Evolutionary conservation across 2,797 vertebrate genomes (phyloP), one percentile per base, ranked within the genome.

Genomic region (Loriculus beryllinus): DNA sequence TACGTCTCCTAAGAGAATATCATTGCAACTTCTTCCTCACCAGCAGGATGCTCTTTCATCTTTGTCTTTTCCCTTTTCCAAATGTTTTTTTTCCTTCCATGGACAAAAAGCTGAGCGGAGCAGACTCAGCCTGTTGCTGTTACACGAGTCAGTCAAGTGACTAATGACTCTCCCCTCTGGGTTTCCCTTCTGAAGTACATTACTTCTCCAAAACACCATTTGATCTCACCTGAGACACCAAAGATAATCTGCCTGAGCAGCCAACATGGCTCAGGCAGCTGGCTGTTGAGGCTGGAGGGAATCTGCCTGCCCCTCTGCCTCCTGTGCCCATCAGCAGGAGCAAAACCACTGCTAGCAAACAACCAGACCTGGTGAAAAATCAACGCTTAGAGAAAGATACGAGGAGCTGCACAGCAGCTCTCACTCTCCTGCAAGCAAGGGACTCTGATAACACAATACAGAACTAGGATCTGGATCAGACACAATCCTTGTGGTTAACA

Each of bases 101-200:
- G 60, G 77, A 51, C 78, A 49, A 52, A 56, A 37, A 42, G 45
- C 42, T 0, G 3, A 72, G 70, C 4, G 0, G 17, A 80, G 82
- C 91, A 85, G 69, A 6, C 69, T 68, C 87, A 83, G 89, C 82
- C 84, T 82, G 84, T 82, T 86, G 88, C 81, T 52, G 70, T 37
- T 90, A 15, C 74, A 5, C 92, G 90, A 95, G 80, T 96, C 92
- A 96, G 75, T 74, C 74, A 64, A 87, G 56, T 91, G 90, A 94
- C 77, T 95, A 90, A 94, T 42, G 52, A 83, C 70, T 54, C 31
- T 56, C 21, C 47, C 80, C 39, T n/a, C 63, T 43, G 88, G 82
- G 29, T 51, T 75, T 92, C 90, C 69, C 86, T 82, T 56, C 70
- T 48, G 1, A 4, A 94, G 51, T 88, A n/a, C 65, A 18, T 25